Evolutionary conservation across 1,140 invertebrate genomes (phyloP), one percentile per base, ranked within the genome.

Genomic region (Drosophila eugracilis): DNA sequence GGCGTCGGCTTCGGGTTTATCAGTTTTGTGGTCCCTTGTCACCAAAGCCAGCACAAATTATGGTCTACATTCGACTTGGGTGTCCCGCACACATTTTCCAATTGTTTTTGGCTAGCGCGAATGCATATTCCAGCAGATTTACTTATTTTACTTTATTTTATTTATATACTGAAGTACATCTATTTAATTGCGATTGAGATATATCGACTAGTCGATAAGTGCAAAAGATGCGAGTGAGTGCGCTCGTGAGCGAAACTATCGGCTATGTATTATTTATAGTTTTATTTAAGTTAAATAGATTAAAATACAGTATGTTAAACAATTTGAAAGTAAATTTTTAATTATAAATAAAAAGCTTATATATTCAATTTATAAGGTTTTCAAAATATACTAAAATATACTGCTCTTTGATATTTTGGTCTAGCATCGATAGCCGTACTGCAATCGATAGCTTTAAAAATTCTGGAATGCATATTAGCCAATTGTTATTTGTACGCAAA

Each of bases 1-100:
- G 80, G 80, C 81, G 77, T 85, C 81, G 81, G 83, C 81, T 14
- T 47, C 78, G 78, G 67, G 73, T 76, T 86, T 67, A 58, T 81
- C 53, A 57, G 48, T 62, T 63, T 36, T 50, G 52, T 58, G 75
- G 44, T 75, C 71, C 72, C 59, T 65, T 41, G 55, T 81, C 54
- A 71, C 54, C 58, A 53, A 75, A 58, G 50, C 59, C 67, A 63
- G 72, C 58, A 45, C 54, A 32, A 41, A 58, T 44, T 42, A 53
- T 42, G 55, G 54, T 59, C 47, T 80, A 53, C 36, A 32, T 42
- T 66, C 32, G 47, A 26, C 55, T 37, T 12, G 15, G 45, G 55
- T 45, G 59, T 28, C 22, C 39, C 48, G 63, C 36, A 58, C 77
- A 80, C 67, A 77, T 67, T 65, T 76, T 73, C 17, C 57, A 24